Evolutionary conservation across 2,797 vertebrate species (phyloP), one percentile per base, ranked within the genome.

Genomic region (Sciurus carolinensis): DNA sequence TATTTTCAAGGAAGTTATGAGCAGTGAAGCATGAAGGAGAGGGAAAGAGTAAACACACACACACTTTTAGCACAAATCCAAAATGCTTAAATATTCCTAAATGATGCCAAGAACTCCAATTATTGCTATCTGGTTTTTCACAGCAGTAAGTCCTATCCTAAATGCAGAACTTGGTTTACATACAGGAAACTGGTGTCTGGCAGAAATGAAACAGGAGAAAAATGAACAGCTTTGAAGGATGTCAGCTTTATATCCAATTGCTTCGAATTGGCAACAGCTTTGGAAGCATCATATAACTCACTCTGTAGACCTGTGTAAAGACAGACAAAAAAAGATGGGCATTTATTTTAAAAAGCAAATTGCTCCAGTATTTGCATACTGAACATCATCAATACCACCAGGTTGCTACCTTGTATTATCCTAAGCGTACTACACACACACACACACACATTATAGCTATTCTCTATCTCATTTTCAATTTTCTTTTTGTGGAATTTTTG

Each of bases 231-330:
- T 83, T 90, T 96, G 95, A 94, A 98, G 66, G 96, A 98, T 47
- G 81, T 77, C n/a, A 75, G 75, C 39, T 98, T 97, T 94, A 98
- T 76, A 72, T 93, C 86, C 71, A 98, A 81, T 71, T 86, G 82
- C 84, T 97, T 98, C 44, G 97, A 75, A 15, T n/a, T 39, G 83
- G 97, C 97, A 76, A 97, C 72, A 4, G 80, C 93, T 94, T 92
- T 97, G 88, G 98, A 97, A 95, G 67, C 54, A 62, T 96, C 94
- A 69, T 76, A 92, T 64, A 98, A 89, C 17, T 97, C 98, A 92
- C 81, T 90, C 94, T 98, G 98, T 6, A 98, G 92, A 36, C 98
- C 98, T 98, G 76, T 17, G 54, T 88, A 42, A 30, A 75, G 28
- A 64, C 76, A 97, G 9, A 97, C n/a, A 87, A 24, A 75, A 82